phyloP scores from a whole-genome alignment of 1,140 invertebrate species.

The Halyomorpha halys region DNA sequence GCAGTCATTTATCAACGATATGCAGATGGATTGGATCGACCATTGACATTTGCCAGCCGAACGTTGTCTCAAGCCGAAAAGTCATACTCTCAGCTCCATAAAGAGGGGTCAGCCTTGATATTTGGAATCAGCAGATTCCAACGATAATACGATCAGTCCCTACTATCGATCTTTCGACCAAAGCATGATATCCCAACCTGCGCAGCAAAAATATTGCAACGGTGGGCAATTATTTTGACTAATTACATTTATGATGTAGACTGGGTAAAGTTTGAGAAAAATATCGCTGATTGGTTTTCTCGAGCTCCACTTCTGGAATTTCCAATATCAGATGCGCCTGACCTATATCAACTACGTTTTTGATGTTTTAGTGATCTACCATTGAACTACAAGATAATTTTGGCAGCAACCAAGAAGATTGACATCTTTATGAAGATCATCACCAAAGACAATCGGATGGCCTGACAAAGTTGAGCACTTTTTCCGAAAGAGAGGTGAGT shows the following conservation, averaged over 20 bases:
- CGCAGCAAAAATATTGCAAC: too few species aligned
- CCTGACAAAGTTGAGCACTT: not conserved
- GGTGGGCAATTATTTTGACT: too few species aligned
- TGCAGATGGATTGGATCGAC: constrained; percentile 4
- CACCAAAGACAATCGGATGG: not conserved
- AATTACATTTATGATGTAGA: too few species aligned
- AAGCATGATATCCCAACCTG: too few species aligned
- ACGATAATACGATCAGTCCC: not conserved
- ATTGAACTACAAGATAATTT: not conserved
- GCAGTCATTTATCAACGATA: not conserved
- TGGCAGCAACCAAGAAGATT: not conserved
- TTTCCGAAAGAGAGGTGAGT: constrained; percentile 1
- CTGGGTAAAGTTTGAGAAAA: too few species aligned
- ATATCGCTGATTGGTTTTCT: too few species aligned
- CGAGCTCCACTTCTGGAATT: not conserved
- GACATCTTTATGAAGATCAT: not conserved
- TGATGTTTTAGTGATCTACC: not conserved
- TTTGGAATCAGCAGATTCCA: not conserved
- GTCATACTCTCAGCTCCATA: constrained; percentile 36
- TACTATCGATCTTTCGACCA: too few species aligned
- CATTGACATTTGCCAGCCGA: constrained; percentile 4
- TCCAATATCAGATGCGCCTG: not conserved
- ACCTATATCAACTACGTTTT: constrained; percentile 1
- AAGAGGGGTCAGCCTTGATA: constrained; percentile 21
- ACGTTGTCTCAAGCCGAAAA: constrained; percentile 33